Evolutionary conservation across 2,888 invertebrate species (phyloP), one percentile per base, ranked within the genome.

Genomic region (Cerceris rybyensis): DNA sequence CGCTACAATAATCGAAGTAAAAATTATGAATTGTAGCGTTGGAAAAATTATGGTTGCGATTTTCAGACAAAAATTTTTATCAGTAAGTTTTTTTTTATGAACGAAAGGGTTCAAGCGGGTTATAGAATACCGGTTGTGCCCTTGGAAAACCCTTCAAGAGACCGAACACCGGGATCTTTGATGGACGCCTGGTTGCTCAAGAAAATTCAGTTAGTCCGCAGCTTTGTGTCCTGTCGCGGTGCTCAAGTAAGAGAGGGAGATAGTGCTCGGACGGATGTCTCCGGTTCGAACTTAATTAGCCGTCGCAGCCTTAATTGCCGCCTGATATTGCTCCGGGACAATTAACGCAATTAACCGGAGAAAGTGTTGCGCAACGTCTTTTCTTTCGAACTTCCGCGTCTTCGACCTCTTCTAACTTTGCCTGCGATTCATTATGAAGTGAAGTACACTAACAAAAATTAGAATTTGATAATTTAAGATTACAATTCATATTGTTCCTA

Each of bases 161-260:
- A 28, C 28, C 81, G 72, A 85, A 80, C 54, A 46, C 55, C 61
- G 50, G 80, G 90, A 92, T 92, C 92, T 92, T 92, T 91, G 91
- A 92, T 91, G 91, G 91, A 91, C 90, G 89, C 89, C 88, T 82
- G 89, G 87, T 84, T 89, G 91, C 91, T 92, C 90, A 92, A 92
- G 92, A 92, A 92, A 92, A 92, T 92, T 92, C 88, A 92, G 91
- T 92, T 92, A 92, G 90, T 88, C 88, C 87, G 84, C 88, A 90
- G 91, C 92, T 91, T 92, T 92, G 91, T 92, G 91, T 91, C 90
- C 90, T 90, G 84, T 88, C 83, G 86, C 85, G 85, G 67, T 70
- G 70, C 14, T 52, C 68, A 73, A 58, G 79, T 66, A 70, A 76
- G 75, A 60, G 73, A 70, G 74, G 86, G 86, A 82, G 84, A 77